Evolutionary conservation across 2,113 vertebrate species (phyloP).

Genomic region (Rhynchomys soricoides): DNA sequence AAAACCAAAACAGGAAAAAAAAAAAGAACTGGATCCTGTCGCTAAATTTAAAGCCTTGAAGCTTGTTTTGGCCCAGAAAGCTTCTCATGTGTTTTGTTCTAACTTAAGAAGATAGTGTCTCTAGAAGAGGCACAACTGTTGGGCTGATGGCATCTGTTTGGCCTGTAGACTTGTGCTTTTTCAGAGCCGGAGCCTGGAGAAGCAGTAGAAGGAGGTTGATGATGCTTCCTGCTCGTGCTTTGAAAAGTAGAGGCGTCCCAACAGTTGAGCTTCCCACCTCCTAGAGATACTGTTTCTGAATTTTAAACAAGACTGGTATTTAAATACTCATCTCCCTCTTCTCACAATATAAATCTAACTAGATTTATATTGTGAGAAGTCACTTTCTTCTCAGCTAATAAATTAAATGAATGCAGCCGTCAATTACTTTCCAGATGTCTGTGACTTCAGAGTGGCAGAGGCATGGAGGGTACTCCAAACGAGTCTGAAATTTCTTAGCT

Average conservation of each 20-base stretch:
- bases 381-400: slow-evolving; percentile 23
- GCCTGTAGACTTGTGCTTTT: rapidly evolving
- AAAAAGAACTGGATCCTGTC: slow-evolving; percentile 35
- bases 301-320: slow-evolving; percentile 29
- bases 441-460: not conserved
- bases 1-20: too few species aligned
- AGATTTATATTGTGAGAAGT: slow-evolving; percentile 19
- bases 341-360: too few species aligned
- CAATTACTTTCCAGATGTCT: slow-evolving; percentile 51
- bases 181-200: not conserved
- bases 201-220: not conserved
- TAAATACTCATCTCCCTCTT: not conserved
- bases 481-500: slow-evolving; percentile 40
- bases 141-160: not conserved
- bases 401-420: slow-evolving; percentile 4
- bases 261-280: not conserved
- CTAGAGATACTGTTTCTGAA: slow-evolving; percentile 35
- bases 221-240: not conserved
- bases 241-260: not conserved
- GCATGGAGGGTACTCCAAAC: not conserved
- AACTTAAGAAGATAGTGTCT: slow-evolving; percentile 56
- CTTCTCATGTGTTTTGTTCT: not conserved
- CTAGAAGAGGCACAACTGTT: slow-evolving; percentile 47
- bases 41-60: slow-evolving; percentile 45
- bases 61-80: slow-evolving; percentile 32